Conservation (phyloP, 2,888 invertebrate species). For the Xanthia togata region DNA sequence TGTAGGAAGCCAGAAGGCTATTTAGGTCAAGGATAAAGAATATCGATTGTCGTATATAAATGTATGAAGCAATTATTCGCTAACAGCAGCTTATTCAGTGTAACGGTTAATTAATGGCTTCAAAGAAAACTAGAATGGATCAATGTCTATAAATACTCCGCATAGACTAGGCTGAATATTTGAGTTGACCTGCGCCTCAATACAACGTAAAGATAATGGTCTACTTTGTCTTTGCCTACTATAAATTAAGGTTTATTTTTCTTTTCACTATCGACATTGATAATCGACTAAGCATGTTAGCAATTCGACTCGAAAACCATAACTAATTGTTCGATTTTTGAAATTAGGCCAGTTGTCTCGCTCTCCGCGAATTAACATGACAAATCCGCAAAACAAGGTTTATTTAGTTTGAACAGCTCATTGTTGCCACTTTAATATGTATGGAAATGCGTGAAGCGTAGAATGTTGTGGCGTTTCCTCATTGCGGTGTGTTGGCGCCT, state of each 20-base stretch:
- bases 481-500: slow-evolving; percentile 39
- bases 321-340: slow-evolving; percentile 39
- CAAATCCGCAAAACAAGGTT: slow-evolving; percentile 71
- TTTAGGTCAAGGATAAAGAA: slow-evolving; percentile 59
- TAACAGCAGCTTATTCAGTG: slow-evolving; percentile 18
- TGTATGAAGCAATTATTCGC: slow-evolving; percentile 31
- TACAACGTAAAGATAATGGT: background rate
- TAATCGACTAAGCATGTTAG: slow-evolving; percentile 29
- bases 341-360: slow-evolving; percentile 43
- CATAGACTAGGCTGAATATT: background rate
- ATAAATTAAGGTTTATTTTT: slow-evolving; percentile 5
- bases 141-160: slow-evolving; percentile 2
- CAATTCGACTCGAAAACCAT: background rate
- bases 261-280: background rate
- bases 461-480: slow-evolving; percentile 43
- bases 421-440: slow-evolving; percentile 73
- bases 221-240: slow-evolving; percentile 6
- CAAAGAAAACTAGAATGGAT: slow-evolving; percentile 9
- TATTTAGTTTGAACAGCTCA: slow-evolving; percentile 70
- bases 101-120: slow-evolving; percentile 19
- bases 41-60: slow-evolving; percentile 44
- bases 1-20: slow-evolving; percentile 42
- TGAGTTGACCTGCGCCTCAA: slow-evolving; percentile 10
- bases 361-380: slow-evolving; percentile 67
- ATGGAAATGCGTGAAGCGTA: slow-evolving; percentile 69